Conservation (phyloP, 2,797 vertebrate genomes). For the Cynopterus sphinx region DNA sequence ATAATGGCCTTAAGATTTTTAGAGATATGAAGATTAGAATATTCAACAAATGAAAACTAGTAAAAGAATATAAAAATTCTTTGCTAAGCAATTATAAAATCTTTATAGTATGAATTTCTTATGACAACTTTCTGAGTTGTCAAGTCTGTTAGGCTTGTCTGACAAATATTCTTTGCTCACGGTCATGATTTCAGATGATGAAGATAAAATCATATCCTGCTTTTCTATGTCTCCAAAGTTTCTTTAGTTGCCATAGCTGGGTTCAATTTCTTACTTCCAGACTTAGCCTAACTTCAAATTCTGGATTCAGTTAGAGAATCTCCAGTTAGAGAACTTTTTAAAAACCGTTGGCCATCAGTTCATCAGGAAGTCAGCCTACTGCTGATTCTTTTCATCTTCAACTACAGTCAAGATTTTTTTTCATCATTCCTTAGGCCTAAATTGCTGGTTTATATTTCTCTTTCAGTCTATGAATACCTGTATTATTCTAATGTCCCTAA, state of each 20-base stretch:
- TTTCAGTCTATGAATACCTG: neutral
- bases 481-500: neutral
- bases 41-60: constrained; percentile 56
- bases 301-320: neutral
- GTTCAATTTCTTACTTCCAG: neutral
- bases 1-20: constrained; percentile 72
- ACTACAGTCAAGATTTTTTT: neutral
- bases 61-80: constrained; percentile 49
- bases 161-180: constrained; percentile 2
- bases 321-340: neutral
- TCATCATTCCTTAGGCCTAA: neutral
- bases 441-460: neutral
- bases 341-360: neutral
- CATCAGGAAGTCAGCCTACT: neutral
- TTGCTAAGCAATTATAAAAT: constrained; percentile 1
- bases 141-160: neutral
- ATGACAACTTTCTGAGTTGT: neutral
- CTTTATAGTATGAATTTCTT: constrained; percentile 51
- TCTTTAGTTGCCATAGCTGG: neutral
- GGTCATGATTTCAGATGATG: constrained; percentile 29
- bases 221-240: neutral
- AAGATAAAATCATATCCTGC: neutral
- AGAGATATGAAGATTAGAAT: constrained; percentile 63
- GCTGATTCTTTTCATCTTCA: neutral
- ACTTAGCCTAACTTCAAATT: neutral